Conservation (phyloP, 2,888 invertebrate species). For the Hipparchia sbordonii region DNA sequence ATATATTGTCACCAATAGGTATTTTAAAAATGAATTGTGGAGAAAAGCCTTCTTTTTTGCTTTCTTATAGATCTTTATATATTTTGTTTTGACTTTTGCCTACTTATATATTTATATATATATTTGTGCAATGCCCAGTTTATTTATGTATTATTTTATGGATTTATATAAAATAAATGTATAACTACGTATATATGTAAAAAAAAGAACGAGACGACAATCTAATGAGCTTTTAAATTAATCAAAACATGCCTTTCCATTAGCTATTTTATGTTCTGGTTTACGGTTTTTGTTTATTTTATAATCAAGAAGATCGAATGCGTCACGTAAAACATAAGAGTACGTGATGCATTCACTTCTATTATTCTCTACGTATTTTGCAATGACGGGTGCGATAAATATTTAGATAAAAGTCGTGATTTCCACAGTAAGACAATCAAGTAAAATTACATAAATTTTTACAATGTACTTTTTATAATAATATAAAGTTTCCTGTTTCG, state of each 20-base stretch:
- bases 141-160: neutral
- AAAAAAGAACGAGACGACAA: constrained; percentile 53
- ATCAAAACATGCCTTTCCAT: constrained; percentile 40
- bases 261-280: constrained; percentile 47
- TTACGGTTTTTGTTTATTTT: constrained; percentile 37
- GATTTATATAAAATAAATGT: constrained; percentile 19
- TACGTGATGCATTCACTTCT: constrained; percentile 14
- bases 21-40: neutral
- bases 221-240: constrained; percentile 45
- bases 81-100: neutral
- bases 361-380: neutral
- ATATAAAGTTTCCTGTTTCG: too few species aligned
- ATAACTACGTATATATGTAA: too few species aligned
- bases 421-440: too few species aligned
- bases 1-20: too few species aligned
- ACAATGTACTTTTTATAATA: too few species aligned
- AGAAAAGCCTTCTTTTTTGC: constrained; percentile 4
- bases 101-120: constrained; percentile 29
- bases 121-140: constrained; percentile 13
- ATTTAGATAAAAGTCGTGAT: neutral
- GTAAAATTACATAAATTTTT: too few species aligned
- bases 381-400: constrained; percentile 7
- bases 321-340: constrained; percentile 8
- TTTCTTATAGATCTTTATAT: constrained; percentile 1
- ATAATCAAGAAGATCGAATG: constrained; percentile 19